Conservation (phyloP, 2,888 invertebrate genomes). For the Pelosia muscerda region DNA sequence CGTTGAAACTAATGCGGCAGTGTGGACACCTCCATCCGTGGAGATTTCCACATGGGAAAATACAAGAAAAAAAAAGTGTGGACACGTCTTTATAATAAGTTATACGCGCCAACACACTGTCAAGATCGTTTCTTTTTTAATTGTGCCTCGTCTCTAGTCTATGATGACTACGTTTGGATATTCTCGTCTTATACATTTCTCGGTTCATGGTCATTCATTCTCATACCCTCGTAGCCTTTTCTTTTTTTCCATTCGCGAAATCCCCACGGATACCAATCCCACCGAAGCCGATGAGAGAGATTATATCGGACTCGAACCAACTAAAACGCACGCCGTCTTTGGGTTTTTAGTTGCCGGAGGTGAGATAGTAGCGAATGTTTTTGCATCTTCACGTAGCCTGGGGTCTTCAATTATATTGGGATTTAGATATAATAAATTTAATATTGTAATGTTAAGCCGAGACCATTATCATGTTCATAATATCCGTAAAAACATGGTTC, state of each 20-base stretch:
- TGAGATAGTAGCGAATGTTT: too few species aligned
- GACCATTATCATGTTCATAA: not conserved
- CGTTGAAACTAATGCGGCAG: too few species aligned
- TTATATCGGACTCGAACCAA: too few species aligned
- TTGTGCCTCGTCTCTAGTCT: slow-evolving; percentile 18
- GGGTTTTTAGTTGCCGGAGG: too few species aligned
- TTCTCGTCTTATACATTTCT: slow-evolving; percentile 5
- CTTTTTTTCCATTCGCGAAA: too few species aligned
- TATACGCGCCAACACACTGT: slow-evolving; percentile 7
- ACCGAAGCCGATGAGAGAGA: too few species aligned
- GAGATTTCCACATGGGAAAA: too few species aligned
- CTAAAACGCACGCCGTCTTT: too few species aligned
- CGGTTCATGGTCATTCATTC: not conserved
- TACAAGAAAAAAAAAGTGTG: not conserved
- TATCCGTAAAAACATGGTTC: not conserved
- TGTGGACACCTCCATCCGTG: not conserved
- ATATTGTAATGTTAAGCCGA: not conserved
- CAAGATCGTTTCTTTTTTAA: slow-evolving; percentile 17
- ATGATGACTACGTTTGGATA: slow-evolving; percentile 8
- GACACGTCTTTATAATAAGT: not conserved
- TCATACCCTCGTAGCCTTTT: not conserved
- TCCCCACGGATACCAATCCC: too few species aligned
- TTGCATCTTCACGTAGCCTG: too few species aligned
- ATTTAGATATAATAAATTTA: too few species aligned
- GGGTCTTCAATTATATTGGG: too few species aligned